Evolutionary conservation across 2,888 invertebrate genomes (phyloP), one percentile per base, ranked within the genome.

Genomic region (Apamea anceps): DNA sequence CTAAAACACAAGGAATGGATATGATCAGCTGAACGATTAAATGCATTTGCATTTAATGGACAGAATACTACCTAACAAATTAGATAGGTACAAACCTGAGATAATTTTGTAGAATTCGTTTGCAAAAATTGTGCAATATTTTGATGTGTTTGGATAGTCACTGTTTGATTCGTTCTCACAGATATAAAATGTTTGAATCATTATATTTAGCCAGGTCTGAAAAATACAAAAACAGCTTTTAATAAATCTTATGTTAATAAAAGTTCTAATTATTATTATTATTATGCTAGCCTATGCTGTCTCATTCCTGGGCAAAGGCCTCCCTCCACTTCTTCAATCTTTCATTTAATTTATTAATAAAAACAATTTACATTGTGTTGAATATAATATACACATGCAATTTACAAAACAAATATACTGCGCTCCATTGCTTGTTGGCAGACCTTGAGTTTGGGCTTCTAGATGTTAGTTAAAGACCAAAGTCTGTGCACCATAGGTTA

Each of bases 161-260:
- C 87, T 91, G 79, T 93, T 94, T 51, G 95, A 94, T 77, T 94
- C 92, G 28, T 88, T 91, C 85, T 96, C 95, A 85, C 94, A 95
- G 15, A 94, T 91, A 80, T 96, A 96, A 88, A 95, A 94, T 72
- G 93, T 94, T 87, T 96, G 95, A 45, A 95, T 90, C 72, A 95
- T 92, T 48, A 93, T 87, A 85, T 96, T 96, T 13, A 97, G 86
- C 96, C 96, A 96, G 32, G 88, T 89, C 96, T 97, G 94, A 82
- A 93, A 81, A 28, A 45, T 28, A 67, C 51, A 13, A 54, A 32
- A 25, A 42, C 28, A 75, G 42, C 4, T 51, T 42, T 57, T 8
- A 75, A 21, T 51, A 74, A 42, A 42, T 42, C 42, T 42, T 42
- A 42, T 42, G 42, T 42, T 42, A 42, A 42, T 42, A 42, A 42